Base-by-base conservation (phyloP, 2,888 invertebrate genomes). In the Dryococelus australis region DNA sequence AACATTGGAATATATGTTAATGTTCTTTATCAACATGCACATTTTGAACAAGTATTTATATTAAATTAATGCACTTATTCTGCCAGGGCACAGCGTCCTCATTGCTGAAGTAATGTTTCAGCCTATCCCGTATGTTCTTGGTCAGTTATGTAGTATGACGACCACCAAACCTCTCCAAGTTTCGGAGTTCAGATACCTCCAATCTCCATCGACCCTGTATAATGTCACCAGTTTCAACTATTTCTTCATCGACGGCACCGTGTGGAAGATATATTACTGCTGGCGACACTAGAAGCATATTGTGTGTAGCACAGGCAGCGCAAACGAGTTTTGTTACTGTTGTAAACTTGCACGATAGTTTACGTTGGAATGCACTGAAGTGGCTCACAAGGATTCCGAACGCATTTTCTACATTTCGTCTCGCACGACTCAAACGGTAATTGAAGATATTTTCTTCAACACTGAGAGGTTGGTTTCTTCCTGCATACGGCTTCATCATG, bases 361-460 rank as follows among this genome's bases (percentile, higher is more conserved):
- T 65, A 20, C 87, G 88, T 53, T 88, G 86, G 79, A 90, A 88
- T 27, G 89, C 88, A 81, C 89, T 79, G 80, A 89, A 90, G n/a
- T 87, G 81, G 28, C 85, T 88, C 78, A 89, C 88, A 27, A 90
- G 87, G 87, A 90, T 89, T 12, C 88, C 90, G 87, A 90, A 87
- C 43, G 78, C 51, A 85, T 81, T 87, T 84, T 89, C 88, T 26
- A 88, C 84, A 65, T 89, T 87, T 27, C 89, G 35, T 83, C 89
- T 53, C 35, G 85, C 88, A 43, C 88, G 85, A 24, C 85, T 86
- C 51, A 89, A 1, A 78, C 89, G 80, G 80, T 80, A 80, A 84
- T 89, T 89, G 84, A 87, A 89, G 13, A 89, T 47, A 81, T 85
- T 87, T 88, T 87, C 87, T 20, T 88, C 87, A 80, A 80, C 83